Base-by-base conservation (phyloP, 2,888 invertebrate genomes). In the Chorisops tibialis region DNA sequence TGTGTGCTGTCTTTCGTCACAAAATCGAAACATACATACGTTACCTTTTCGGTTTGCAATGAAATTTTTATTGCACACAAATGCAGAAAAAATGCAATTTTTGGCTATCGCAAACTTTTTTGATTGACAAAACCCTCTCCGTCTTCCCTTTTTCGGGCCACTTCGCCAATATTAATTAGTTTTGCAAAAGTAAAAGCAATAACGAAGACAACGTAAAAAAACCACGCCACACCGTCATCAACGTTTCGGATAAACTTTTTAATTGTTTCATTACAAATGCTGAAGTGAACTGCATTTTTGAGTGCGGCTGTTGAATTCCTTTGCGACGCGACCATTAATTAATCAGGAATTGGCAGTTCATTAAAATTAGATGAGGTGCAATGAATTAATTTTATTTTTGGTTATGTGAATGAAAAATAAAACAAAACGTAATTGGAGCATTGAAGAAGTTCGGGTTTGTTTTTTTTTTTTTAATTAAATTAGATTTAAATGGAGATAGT, bases 261-360 rank as follows among this genome's bases (percentile, higher is more conserved):
- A 56, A 56, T 56, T 56, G 56, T 56, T 45, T 56, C 56, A 56
- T 56, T 56, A 56, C 56, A 56, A 56, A 38, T 56, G 56, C 56
- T 56, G 56, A 56, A 56, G 45, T 56, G 56, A 56, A 56, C 43
- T 56, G 56, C 56, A 56, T 56, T 56, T 30, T 56, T 43, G 56
- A 56, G 56, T 56, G 56, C 56, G 56, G 43, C 56, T 43, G 45
- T 56, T 56, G 56, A 43, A 56, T 56, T 45, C 45, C 24, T 56
- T 56, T 16, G 56, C 56, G 45, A 43, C 16, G 43, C 45, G 45
- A 56, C 56, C 56, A 56, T 56, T 56, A 56, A 56, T 56, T 56
- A 56, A 56, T 56, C 56, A 56, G 45, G 56, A 56, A 56, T 56
- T 56, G 56, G 56, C 56, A 56, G 56, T 56, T 56, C 56, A 56